A percentile compares a stretch with the other conserved stretches of the same genome.
Evolutionary conservation across 2,113 vertebrate genomes (phyloP).

Genomic region (Datnioides undecimradiatus): DNA sequence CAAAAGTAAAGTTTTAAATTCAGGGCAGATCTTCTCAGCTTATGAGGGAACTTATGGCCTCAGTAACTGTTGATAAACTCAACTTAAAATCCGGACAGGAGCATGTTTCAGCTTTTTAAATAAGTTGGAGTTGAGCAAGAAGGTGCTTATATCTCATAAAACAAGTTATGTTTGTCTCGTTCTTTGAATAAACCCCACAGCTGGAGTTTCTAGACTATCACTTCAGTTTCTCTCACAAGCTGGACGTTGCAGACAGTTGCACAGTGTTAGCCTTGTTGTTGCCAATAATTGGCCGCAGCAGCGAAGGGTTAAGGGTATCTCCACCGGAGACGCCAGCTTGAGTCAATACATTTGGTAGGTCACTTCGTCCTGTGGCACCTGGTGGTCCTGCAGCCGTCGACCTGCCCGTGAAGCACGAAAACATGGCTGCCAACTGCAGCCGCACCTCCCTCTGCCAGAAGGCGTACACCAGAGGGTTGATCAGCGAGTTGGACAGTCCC

Average conservation of each 20-base stretch:
- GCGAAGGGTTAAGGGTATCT: conserved; percentile 7
- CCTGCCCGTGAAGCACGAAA: conserved; percentile 67
- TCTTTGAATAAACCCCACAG: not conserved
- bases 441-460: conserved; percentile 90
- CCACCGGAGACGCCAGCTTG: not conserved
- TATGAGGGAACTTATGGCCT: too few species aligned
- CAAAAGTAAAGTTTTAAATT: not conserved
- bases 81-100: not conserved
- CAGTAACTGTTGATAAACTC: too few species aligned
- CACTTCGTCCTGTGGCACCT: not conserved
- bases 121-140: not conserved
- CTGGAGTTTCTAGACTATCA: not conserved
- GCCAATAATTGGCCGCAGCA: not conserved
- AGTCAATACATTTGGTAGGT: not conserved
- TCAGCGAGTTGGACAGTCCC: conserved; percentile 90
- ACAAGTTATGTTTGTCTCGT: not conserved
- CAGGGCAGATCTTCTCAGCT: not conserved
- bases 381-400: not conserved
- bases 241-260: not conserved
- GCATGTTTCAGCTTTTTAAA: not conserved
- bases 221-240: conserved; percentile 21
- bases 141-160: too few species aligned
- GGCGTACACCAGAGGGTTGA: conserved; percentile 92
- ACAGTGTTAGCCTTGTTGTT: not conserved
- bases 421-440: conserved; percentile 84